phyloP scores from a whole-genome alignment of 2,888 invertebrate genomes.

The Crematogaster levior region DNA sequence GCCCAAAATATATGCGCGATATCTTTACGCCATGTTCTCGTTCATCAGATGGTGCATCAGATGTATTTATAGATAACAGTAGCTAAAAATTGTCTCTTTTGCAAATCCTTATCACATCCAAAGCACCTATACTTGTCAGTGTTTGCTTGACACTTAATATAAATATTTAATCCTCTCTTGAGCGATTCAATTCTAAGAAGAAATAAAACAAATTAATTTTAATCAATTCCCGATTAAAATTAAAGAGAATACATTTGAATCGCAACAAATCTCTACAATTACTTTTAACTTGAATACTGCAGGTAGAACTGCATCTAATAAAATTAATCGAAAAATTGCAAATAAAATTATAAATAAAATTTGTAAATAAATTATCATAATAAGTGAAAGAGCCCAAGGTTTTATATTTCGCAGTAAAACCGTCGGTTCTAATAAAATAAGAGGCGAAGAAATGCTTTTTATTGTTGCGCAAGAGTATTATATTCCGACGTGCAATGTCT shows the following conservation, averaged over 20 bases:
- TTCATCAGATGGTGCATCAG: constrained; percentile 44
- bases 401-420: background rate
- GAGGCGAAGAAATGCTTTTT: background rate
- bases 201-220: background rate
- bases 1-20: background rate
- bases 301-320: background rate
- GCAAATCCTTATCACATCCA: background rate
- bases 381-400: background rate
- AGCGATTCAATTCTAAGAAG: background rate
- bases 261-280: background rate
- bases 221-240: background rate
- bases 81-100: constrained; percentile 18
- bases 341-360: background rate
- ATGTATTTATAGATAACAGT: constrained; percentile 12
- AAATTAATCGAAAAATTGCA: background rate
- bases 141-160: background rate
- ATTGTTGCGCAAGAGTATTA: background rate
- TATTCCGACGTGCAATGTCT: background rate
- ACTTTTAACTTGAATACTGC: background rate
- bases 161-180: background rate
- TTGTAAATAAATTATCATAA: no score
- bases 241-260: background rate
- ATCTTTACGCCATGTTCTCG: constrained; percentile 22
- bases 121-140: background rate
- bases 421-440: no score